Evolutionary conservation across 2,888 invertebrate species (phyloP).

Genomic region (Cetonia aurata): DNA sequence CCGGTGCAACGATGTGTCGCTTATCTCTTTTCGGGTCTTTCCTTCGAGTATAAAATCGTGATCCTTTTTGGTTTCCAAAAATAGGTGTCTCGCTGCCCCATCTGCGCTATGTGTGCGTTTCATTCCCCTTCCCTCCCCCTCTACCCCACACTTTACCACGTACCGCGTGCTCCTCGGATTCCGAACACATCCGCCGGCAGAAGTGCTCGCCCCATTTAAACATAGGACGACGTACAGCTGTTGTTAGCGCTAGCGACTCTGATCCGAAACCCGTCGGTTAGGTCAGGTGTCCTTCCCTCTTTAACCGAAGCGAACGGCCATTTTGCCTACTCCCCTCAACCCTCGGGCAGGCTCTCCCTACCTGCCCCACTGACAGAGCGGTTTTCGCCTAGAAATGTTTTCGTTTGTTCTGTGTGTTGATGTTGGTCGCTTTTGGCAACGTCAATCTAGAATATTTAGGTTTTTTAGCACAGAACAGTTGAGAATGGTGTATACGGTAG

Average conservation of each 20-base stretch:
- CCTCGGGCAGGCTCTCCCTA: slow-evolving; percentile 20
- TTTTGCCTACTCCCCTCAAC: slow-evolving; percentile 24
- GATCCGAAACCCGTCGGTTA: slow-evolving; percentile 16
- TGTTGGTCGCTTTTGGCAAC: no score
- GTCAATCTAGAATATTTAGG: slow-evolving; percentile 10
- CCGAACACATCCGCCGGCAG: slow-evolving; percentile 17
- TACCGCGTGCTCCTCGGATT: slow-evolving; percentile 44
- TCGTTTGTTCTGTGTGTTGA: no score
- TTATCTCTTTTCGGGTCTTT: no score
- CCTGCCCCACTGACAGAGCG: slow-evolving; percentile 49
- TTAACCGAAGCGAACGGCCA: background rate
- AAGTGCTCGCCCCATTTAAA: background rate
- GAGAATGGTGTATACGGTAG: no score
- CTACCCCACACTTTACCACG: no score
- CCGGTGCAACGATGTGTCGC: no score
- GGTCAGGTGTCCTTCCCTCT: slow-evolving; percentile 6
- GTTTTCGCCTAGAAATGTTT: slow-evolving; percentile 28
- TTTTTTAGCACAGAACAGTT: background rate
- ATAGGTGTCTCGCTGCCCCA: slow-evolving; percentile 25
- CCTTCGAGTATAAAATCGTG: no score
- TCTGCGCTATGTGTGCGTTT: background rate
- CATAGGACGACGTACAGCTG: slow-evolving; percentile 41
- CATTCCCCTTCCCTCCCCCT: no score
- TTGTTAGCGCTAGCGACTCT: background rate
- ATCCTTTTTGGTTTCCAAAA: slow-evolving; percentile 41